A percentile compares a stretch with the other conserved stretches of the same genome.
These are phyloP conservation scores for Crotophaga sulcirostris DNA, from an alignment of 2,113 vertebrate genomes.

Conservation along the genomic window DNA sequence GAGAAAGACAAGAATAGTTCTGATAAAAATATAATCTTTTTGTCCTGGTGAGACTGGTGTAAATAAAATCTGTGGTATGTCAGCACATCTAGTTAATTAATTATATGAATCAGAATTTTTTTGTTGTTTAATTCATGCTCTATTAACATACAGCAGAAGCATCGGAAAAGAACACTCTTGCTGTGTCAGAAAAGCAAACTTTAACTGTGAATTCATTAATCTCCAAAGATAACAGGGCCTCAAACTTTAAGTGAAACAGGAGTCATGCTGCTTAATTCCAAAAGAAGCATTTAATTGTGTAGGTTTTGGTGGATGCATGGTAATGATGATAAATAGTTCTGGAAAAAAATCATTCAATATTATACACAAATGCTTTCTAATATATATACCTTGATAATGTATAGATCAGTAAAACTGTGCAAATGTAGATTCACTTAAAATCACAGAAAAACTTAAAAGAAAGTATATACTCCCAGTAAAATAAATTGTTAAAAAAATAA, in stretches of 20 bases:
- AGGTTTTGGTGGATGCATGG: background rate
- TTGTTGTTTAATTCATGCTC: constrained; percentile 2
- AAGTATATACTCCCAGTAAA: background rate
- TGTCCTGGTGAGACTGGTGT: background rate
- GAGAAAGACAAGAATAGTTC: background rate
- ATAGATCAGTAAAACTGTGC: background rate
- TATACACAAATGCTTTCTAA: background rate
- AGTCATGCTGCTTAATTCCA: background rate
- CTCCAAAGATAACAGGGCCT: background rate
- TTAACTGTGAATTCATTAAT: background rate
- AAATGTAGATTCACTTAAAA: background rate
- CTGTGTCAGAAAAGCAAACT: background rate
- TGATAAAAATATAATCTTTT: background rate
- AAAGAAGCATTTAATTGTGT: background rate
- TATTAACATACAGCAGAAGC: background rate
- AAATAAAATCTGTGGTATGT: background rate
- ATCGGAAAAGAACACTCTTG: background rate
- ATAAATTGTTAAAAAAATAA: background rate
- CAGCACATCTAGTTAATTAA: background rate
- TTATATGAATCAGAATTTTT: background rate
- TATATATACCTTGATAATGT: background rate
- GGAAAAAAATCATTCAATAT: background rate
- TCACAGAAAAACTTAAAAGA: background rate
- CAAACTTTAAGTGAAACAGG: background rate
- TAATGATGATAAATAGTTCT: background rate